These are phyloP conservation scores for Anas flavirostris DNA, from an alignment of 2,797 vertebrate species.

Conservation along the genomic window DNA sequence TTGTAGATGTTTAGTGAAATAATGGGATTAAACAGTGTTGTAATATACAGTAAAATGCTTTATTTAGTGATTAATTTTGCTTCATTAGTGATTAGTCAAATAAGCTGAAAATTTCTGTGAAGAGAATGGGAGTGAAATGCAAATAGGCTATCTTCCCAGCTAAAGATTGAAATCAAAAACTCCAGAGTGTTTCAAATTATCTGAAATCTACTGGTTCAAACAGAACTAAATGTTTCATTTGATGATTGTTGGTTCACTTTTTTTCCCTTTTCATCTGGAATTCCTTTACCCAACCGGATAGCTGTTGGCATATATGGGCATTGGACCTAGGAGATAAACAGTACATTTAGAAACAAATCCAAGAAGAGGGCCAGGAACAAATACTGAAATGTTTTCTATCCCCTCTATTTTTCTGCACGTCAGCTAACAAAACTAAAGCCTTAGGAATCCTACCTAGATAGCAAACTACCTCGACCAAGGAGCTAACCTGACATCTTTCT, in stretches of 20 bases:
- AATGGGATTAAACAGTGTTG: not conserved
- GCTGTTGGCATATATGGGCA: not conserved
- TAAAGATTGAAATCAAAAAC: not conserved
- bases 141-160: not conserved
- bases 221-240: not conserved
- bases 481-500: not conserved
- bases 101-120: not conserved
- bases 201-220: not conserved
- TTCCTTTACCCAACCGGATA: not conserved
- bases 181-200: not conserved
- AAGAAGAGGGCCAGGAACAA: conserved; percentile 21
- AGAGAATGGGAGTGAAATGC: not conserved
- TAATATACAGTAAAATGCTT: not conserved
- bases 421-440: not conserved
- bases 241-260: not conserved
- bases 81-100: not conserved
- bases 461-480: not conserved
- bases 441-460: conserved; percentile 10
- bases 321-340: conserved; percentile 4
- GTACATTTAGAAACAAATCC: conserved; percentile 48
- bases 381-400: conserved; percentile 27
- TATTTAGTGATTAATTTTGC: not conserved
- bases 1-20: not conserved
- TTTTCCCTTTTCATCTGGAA: not conserved
- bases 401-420: conserved; percentile 22